A percentile compares a stretch with the other conserved stretches of the same genome.
These are phyloP conservation scores for Nemapogon koenigi DNA, from an alignment of 2,888 invertebrate species.

Conservation along the genomic window DNA sequence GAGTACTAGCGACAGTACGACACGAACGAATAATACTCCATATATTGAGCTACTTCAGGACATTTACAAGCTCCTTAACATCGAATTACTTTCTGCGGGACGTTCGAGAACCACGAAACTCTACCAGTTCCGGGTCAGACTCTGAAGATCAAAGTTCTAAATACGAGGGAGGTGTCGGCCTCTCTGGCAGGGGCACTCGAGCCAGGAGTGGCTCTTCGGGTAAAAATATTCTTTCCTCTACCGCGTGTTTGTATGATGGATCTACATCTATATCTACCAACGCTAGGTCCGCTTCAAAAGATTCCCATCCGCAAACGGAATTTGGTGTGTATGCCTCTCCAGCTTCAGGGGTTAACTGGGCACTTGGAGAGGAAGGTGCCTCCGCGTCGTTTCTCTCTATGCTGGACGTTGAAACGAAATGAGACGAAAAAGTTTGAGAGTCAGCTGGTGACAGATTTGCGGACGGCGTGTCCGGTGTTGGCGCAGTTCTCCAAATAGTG, in stretches of 20 bases:
- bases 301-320: slow-evolving; percentile 67
- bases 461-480: slow-evolving; percentile 73
- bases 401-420: slow-evolving; percentile 63
- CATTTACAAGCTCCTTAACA: not conserved
- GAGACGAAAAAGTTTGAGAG: slow-evolving; percentile 69
- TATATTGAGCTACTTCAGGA: no score
- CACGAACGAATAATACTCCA: no score
- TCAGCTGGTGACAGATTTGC: slow-evolving; percentile 68
- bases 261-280: slow-evolving; percentile 68
- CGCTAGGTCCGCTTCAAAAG: slow-evolving; percentile 68
- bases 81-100: not conserved
- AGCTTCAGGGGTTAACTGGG: slow-evolving; percentile 65
- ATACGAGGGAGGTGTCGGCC: slow-evolving; percentile 65
- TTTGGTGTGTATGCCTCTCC: slow-evolving; percentile 42
- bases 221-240: slow-evolving; percentile 67
- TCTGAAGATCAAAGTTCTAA: slow-evolving; percentile 58
- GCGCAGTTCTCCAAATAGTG: slow-evolving; percentile 50
- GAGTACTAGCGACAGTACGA: no score
- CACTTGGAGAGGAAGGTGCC: slow-evolving; percentile 60
- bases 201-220: slow-evolving; percentile 66
- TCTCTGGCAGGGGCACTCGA: slow-evolving; percentile 54
- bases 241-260: slow-evolving; percentile 67
- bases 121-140: slow-evolving; percentile 51
- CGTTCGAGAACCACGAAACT: slow-evolving; percentile 14
- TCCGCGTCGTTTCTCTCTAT: slow-evolving; percentile 47